Conservation (phyloP, 2,888 invertebrate genomes). For the Phalangium opilio region DNA sequence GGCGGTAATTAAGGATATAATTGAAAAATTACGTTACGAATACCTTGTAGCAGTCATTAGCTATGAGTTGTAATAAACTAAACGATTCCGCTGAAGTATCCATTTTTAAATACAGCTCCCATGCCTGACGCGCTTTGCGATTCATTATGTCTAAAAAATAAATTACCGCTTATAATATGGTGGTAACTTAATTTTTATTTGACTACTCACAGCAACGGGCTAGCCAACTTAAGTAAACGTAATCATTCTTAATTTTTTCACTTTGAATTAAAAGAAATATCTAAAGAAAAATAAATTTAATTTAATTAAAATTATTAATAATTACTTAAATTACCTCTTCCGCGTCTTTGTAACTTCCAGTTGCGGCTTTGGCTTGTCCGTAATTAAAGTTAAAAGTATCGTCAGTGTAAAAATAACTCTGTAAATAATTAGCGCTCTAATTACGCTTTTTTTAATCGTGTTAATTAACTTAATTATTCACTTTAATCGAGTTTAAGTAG, state of each 20-base stretch:
- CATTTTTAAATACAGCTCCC: conserved; percentile 83
- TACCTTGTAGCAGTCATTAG: conserved; percentile 83
- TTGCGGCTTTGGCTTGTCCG: conserved; percentile 79
- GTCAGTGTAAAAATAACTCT: conserved; percentile 79
- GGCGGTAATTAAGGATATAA: neutral
- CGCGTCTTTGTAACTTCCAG: conserved; percentile 84
- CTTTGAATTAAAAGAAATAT: conserved; percentile 68
- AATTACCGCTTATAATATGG: neutral
- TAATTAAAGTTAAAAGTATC: conserved; percentile 77
- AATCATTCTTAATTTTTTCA: conserved; percentile 63
- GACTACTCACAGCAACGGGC: conserved; percentile 59
- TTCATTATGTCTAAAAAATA: conserved; percentile 64
- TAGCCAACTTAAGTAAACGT: conserved; percentile 68
- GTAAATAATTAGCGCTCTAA: conserved; percentile 14
- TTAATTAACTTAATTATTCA: conserved; percentile 15
- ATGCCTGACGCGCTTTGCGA: conserved; percentile 69
- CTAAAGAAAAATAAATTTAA: conserved; percentile 20
- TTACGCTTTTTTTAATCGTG: no score
- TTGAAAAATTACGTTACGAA: conserved; percentile 1
- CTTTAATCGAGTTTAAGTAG: conserved; percentile 87
- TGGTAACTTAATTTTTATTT: conserved; percentile 3
- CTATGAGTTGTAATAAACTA: conserved; percentile 75
- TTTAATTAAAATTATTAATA: neutral
- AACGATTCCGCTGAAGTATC: conserved; percentile 78
- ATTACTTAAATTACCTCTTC: conserved; percentile 54